These are phyloP conservation scores for Brachionus sp. DNA, from an alignment of 1,140 invertebrate genomes.

Conservation along the genomic window DNA sequence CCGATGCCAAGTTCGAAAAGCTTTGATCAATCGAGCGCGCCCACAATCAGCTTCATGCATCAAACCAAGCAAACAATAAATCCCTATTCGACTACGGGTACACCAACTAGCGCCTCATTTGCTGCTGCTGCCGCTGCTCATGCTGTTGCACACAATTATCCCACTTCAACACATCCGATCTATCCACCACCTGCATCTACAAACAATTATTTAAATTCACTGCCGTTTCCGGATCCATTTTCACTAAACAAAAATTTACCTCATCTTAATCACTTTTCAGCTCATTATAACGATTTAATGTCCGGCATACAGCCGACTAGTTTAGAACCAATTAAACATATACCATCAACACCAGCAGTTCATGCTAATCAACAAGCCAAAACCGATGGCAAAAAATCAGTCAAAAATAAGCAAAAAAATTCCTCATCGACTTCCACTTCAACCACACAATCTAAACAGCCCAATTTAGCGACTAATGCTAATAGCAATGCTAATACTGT, in stretches of 20 bases:
- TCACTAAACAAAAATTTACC: background rate
- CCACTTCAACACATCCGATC: background rate
- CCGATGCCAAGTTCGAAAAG: background rate
- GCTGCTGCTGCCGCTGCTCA: background rate
- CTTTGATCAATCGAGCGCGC: background rate
- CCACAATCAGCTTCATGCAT: conserved; percentile 20
- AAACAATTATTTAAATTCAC: background rate
- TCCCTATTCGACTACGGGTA: background rate
- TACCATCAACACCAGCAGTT: background rate
- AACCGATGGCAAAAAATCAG: background rate
- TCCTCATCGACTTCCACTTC: background rate
- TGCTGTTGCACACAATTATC: background rate
- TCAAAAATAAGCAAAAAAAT: background rate
- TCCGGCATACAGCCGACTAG: background rate
- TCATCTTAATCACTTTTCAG: conserved; percentile 10
- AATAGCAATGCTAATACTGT: background rate
- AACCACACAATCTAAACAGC: background rate
- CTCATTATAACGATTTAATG: conserved; percentile 4
- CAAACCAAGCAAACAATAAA: background rate
- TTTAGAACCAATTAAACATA: background rate
- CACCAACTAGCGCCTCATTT: background rate
- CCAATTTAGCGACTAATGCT: background rate
- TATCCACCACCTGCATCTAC: background rate
- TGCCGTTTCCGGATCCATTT: background rate
- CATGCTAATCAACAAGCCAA: background rate